These are phyloP conservation scores for Wasmannia auropunctata DNA, from an alignment of 1,140 invertebrate genomes.

Conservation along the genomic window DNA sequence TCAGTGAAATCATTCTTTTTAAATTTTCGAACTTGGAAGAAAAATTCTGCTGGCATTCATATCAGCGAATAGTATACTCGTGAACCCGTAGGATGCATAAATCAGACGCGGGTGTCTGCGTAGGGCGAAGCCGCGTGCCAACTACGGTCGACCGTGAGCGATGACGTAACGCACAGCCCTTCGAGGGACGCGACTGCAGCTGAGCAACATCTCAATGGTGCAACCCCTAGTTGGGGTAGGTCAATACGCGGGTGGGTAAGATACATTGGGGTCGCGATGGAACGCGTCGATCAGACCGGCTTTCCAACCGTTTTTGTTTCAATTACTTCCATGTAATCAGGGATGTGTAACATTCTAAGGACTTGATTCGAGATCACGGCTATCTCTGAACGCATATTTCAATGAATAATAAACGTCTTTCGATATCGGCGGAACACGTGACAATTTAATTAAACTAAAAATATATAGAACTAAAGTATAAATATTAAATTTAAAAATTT, in stretches of 20 bases:
- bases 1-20: neutral
- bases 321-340: conserved; percentile 4
- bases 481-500: neutral
- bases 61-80: conserved; percentile 6
- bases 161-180: conserved; percentile 51
- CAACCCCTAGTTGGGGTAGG: conserved; percentile 27
- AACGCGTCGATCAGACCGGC: neutral
- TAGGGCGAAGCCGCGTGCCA: conserved; percentile 34
- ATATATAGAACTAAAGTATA: neutral
- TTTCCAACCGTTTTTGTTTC: conserved; percentile 20
- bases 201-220: conserved; percentile 56
- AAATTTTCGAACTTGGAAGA: conserved; percentile 8
- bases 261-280: conserved; percentile 38
- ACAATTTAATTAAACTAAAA: neutral
- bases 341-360: neutral
- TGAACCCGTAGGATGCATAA: conserved; percentile 35
- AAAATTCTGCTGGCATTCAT: neutral
- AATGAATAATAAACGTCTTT: neutral
- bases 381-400: neutral
- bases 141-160: conserved; percentile 22
- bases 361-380: neutral
- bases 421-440: neutral
- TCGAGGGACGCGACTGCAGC: conserved; percentile 44
- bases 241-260: conserved; percentile 14
- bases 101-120: conserved; percentile 26